Base-by-base conservation (phyloP, 2,888 invertebrate genomes). In the Sphaeridia pumilis region DNA sequence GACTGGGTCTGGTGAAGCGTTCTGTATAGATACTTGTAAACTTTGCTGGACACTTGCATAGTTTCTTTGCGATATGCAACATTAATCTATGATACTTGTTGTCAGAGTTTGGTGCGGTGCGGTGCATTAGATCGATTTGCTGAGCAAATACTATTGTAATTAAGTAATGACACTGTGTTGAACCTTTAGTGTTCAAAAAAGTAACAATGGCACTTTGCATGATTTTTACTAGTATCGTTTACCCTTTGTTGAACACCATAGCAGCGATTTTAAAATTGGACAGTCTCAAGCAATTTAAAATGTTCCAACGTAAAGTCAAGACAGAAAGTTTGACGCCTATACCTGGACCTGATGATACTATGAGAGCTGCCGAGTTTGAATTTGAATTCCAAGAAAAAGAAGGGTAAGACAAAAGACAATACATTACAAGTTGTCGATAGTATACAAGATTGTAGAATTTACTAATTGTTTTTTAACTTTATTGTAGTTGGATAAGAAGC, bases 401-500 rank as follows among this genome's bases (percentile, higher is more conserved):
- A 48, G 48, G 48, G 48, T 48, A 24, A 48, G 48, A 21, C 34
- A 31, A 31, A 7, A 14, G 7, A 31, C 14, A 31, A 31, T 31
- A 31, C 14, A 31, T 31, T 10, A 31, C 14, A 7, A 10, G 7
- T 7, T 7, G 14, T 10, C 7, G 31, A 31, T 10, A 31, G 7
- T 31, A 7, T 31, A 31, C 31, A 31, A 10, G 7, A 14, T 31
- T 31, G 10, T 10, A 14, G 35, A 22, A 5, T 5, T 27, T 20
- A 25, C 36, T 46, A 31, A 35, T 34, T 36, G 47, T 7, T 4
- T 21, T 24, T 49, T 43, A 27, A 28, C 5, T 31, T 46, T 43
- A 35, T 55, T 58, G 17, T 58, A 72, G 71, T 58, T 74, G 74
- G 73, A 66, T 75, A 56, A 71, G 74, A 67, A 75, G 77, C 63